phyloP scores from a whole-genome alignment of 2,888 invertebrate genomes.

The Ctenicera cuprea region DNA sequence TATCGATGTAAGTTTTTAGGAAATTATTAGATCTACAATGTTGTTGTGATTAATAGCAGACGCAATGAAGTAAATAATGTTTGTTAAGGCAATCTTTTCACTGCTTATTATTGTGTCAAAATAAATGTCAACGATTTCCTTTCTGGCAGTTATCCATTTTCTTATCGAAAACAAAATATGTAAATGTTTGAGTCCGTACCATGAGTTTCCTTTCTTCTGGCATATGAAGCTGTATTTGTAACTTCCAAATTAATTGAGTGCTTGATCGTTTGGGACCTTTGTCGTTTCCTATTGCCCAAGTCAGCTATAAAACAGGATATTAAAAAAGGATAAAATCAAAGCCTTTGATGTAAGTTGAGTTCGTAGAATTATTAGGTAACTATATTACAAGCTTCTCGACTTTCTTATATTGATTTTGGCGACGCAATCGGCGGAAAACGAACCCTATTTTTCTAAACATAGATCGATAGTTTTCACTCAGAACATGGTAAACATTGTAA shows the following conservation, averaged over 20 bases:
- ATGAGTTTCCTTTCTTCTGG: background rate
- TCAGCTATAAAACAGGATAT: constrained; percentile 13
- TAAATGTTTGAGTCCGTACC: too few species aligned
- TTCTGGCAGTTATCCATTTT: too few species aligned
- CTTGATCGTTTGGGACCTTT: constrained; percentile 1
- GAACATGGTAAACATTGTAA: background rate
- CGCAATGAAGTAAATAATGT: background rate
- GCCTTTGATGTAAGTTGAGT: constrained; percentile 21
- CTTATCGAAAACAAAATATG: too few species aligned
- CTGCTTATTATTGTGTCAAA: too few species aligned
- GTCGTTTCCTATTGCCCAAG: constrained; percentile 1
- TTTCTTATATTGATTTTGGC: constrained; percentile 4
- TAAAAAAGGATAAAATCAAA: constrained; percentile 14
- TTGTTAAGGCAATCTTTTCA: background rate
- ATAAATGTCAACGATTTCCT: too few species aligned
- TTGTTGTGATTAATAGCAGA: too few species aligned
- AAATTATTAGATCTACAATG: too few species aligned
- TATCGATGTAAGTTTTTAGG: too few species aligned
- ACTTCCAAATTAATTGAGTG: background rate
- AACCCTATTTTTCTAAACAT: constrained; percentile 1
- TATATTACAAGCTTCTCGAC: background rate
- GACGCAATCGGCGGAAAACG: background rate
- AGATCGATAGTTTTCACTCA: background rate
- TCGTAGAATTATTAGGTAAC: constrained; percentile 11
- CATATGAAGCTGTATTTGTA: background rate